Conservation (phyloP, 2,797 vertebrate species). For the Anableps anableps region DNA sequence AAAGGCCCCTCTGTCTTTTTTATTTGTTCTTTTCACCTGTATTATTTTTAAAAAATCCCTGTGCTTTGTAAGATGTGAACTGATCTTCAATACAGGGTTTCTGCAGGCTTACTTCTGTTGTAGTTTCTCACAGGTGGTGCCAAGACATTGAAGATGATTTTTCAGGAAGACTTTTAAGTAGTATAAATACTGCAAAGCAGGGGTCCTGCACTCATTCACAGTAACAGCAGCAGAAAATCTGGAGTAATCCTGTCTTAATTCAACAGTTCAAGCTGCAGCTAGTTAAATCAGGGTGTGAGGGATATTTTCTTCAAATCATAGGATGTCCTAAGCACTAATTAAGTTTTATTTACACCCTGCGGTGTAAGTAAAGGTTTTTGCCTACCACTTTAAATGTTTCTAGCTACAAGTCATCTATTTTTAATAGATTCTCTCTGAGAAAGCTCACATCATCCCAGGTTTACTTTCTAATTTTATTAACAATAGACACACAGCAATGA, state of each 20-base stretch:
- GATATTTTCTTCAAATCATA: not conserved
- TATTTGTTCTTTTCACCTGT: not conserved
- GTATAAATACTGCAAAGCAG: not conserved
- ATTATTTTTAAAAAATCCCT: not conserved
- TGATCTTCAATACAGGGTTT: not conserved
- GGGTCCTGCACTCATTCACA: not conserved
- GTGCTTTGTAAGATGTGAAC: not conserved
- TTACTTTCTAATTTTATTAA: not conserved
- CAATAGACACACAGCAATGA: not conserved
- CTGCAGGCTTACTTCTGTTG: not conserved
- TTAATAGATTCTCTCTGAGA: not conserved
- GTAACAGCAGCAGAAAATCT: not conserved
- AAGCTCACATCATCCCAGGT: not conserved
- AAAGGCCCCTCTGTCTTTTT: not conserved
- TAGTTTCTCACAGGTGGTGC: not conserved
- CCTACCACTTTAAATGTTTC: not conserved
- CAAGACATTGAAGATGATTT: not conserved
- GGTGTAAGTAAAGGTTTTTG: not conserved
- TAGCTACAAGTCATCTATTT: not conserved
- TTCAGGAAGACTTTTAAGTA: not conserved
- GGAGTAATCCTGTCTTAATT: not conserved
- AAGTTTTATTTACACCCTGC: not conserved
- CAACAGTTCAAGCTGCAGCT: not conserved
- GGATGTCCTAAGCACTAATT: not conserved
- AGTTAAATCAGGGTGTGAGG: not conserved